A percentile compares a stretch with the other conserved stretches of the same genome.
Evolutionary conservation across 2,797 vertebrate species (phyloP).

Genomic region (Pteronotus mesoamericanus): DNA sequence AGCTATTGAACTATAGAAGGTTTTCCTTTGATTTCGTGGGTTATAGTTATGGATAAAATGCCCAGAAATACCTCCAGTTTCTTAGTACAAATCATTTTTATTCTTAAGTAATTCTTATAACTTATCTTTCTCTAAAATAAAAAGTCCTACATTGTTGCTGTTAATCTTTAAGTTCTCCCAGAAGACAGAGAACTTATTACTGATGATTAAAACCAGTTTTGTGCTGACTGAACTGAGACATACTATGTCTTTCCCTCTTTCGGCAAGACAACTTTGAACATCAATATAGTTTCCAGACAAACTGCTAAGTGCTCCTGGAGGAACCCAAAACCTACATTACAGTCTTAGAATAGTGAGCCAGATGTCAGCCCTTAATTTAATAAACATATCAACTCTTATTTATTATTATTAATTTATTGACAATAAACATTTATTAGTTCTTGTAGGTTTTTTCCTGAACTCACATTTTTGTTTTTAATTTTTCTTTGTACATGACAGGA

Average conservation of each 20-base stretch:
- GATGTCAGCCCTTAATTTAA: slow-evolving; percentile 15
- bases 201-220: slow-evolving; percentile 30
- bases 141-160: slow-evolving; percentile 5
- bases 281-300: slow-evolving; percentile 26
- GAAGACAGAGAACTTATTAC: slow-evolving; percentile 14
- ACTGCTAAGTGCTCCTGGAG: neutral
- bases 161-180: slow-evolving; percentile 29
- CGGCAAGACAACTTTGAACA: neutral
- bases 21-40: neutral
- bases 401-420: neutral
- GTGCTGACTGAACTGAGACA: neutral
- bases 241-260: neutral
- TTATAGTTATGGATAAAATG: neutral
- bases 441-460: neutral
- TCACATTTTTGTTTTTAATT: neutral
- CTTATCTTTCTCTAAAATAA: neutral
- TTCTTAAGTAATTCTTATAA: slow-evolving; percentile 14
- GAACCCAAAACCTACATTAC: neutral
- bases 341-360: slow-evolving; percentile 18
- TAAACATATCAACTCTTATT: neutral
- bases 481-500: neutral
- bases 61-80: neutral
- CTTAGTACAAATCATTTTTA: slow-evolving; percentile 4
- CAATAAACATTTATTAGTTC: neutral
- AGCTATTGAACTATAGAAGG: neutral